Conservation (phyloP, 2,797 vertebrate genomes). For the Enoplosus armatus region DNA sequence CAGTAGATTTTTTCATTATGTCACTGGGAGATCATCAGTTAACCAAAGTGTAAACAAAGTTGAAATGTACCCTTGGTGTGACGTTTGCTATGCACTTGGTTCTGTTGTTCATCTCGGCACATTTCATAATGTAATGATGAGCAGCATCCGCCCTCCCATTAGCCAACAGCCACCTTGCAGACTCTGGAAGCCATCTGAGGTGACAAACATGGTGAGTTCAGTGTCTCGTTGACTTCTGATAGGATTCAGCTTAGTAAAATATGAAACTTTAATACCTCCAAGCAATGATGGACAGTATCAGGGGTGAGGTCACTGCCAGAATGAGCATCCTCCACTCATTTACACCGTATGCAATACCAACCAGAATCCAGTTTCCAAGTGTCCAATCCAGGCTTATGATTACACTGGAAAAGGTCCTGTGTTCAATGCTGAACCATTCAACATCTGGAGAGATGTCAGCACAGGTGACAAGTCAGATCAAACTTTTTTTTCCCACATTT, state of each 20-base stretch:
- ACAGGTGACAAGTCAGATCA: background rate
- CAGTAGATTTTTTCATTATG: background rate
- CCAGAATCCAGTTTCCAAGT: conserved; percentile 70
- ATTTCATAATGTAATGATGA: conserved; percentile 75
- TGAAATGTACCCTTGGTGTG: conserved; percentile 60
- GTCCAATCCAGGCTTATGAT: conserved; percentile 80
- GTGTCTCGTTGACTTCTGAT: background rate
- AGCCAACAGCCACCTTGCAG: conserved; percentile 79
- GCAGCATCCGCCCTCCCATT: conserved; percentile 70
- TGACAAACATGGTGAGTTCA: background rate
- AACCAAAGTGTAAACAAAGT: background rate
- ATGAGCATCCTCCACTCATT: conserved; percentile 80
- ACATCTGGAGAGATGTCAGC: conserved; percentile 60
- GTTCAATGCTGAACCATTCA: conserved; percentile 74
- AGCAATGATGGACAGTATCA: conserved; percentile 77
- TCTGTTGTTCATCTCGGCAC: conserved; percentile 76
- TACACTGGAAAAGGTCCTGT: conserved; percentile 73
- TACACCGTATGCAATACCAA: conserved; percentile 67
- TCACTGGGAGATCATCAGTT: background rate
- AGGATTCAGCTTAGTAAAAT: background rate
- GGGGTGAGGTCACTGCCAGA: conserved; percentile 81
- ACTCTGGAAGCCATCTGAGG: conserved; percentile 81
- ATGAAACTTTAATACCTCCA: conserved; percentile 42
- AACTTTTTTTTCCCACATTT: background rate
- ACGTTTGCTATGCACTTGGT: conserved; percentile 52